phyloP scores from a whole-genome alignment of 30 jellyfish, hydroid and myxozoan species.

The Mastigias papua region DNA sequence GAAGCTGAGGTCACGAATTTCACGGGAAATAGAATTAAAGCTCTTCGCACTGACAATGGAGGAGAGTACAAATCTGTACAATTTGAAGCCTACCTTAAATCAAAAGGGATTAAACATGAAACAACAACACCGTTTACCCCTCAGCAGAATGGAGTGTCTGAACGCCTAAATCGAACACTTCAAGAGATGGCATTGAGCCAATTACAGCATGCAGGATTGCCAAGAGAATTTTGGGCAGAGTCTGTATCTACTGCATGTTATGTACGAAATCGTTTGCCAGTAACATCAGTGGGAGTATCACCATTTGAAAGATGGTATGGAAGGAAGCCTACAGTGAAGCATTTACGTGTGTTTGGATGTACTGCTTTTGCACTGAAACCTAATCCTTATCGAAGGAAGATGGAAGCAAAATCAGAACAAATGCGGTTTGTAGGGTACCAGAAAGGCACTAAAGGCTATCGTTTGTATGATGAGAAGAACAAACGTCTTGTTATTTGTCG shows the following conservation, averaged over 20 bases:
- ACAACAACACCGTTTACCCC: constrained; percentile 11
- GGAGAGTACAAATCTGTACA: constrained; percentile 36
- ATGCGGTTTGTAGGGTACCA: constrained; percentile 55
- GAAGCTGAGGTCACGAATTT: constrained; percentile 1
- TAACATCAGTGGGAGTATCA: neutral
- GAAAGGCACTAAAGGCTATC: constrained; percentile 37
- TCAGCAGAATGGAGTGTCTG: constrained; percentile 11
- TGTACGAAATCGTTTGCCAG: constrained; percentile 13
- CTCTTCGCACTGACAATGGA: constrained; percentile 42
- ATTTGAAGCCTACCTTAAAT: neutral
- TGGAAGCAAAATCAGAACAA: constrained; percentile 47
- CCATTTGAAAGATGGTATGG: constrained; percentile 64
- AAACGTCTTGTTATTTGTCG: constrained; percentile 33
- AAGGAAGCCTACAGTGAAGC: constrained; percentile 2
- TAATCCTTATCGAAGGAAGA: neutral
- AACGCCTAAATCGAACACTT: constrained; percentile 4
- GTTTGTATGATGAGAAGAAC: constrained; percentile 25
- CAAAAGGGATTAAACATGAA: constrained; percentile 19
- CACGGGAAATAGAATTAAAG: constrained; percentile 12
- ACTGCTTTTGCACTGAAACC: constrained; percentile 27
- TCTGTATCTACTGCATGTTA: constrained; percentile 37
- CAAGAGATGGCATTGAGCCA: constrained; percentile 5
- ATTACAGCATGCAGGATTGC: constrained; percentile 6
- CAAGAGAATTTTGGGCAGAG: constrained; percentile 38
- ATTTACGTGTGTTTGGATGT: constrained; percentile 40